Evolutionary conservation across 1,140 invertebrate species (phyloP), one percentile per base, ranked within the genome.

Genomic region (Zaprionus africanus): DNA sequence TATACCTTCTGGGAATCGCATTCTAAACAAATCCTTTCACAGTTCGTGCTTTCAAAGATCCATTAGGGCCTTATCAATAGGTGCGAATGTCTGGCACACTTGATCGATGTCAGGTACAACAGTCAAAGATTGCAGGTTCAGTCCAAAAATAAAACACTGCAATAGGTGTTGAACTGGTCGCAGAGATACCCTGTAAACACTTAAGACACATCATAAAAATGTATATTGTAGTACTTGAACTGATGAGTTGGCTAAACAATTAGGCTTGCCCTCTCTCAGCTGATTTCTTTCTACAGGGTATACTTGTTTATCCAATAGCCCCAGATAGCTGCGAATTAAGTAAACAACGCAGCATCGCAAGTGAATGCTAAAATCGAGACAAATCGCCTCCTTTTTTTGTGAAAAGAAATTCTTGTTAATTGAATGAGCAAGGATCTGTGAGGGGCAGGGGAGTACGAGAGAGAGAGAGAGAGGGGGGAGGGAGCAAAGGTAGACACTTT

Each of bases 311-410:
- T 56, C 19, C 46, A 12, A 28, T 17, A 28, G 53, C 24, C n/a
- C 57, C 53, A 24, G 46, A 60, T 76, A 6, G 61, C 24, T 49
- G 58, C 61, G 53, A 66, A 59, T 68, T 53, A 36, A 54, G 58
- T 58, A 77, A 73, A 74, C 60, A 79, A 46, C 6, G 36, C 19
- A n/a, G 24, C 58, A 64, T 81, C 81, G 46, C 81, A 84, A 65
- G 73, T 84, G 62, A 80, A 73, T 74, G 78, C 68, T 73, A 83
- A 83, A 79, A 72, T 36, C 41, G 41, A 43, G n/a, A n/a, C 15
- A 17, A 31, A 56, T 54, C 22, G 6, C 24, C 12, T 54, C 2
- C 24, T 56, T 15, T 56, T 56, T 56, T 31, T 22, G 26, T 0
- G 11, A n/a, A 26, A 12, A 13, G 13, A 31, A 67, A 67, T 43